Base-by-base conservation (phyloP, 2,888 invertebrate species). In the Meiosimyza platycephala region DNA sequence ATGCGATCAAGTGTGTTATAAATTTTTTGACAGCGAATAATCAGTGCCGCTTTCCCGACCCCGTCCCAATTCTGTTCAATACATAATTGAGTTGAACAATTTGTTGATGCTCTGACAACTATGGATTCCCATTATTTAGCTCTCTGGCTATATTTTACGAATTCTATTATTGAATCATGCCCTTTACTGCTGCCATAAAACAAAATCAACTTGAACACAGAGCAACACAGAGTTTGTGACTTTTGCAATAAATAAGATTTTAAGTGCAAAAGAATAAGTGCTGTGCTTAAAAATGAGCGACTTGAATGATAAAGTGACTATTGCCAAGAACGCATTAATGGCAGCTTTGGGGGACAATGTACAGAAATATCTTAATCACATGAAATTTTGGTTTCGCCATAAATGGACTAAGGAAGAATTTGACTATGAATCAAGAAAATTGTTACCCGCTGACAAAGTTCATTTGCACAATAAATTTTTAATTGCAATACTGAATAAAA, bases 401-500 rank as follows among this genome's bases (percentile, higher is more conserved):
- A 90, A 94, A 87, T 90, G 93, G 74, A 92, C 93, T 0, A 95
- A 94, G 84, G 93, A 95, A 83, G 94, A 95, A 80, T 96, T 97
- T 84, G 95, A 96, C 81, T 85, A 88, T 15, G 93, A 94, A 87
- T 94, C 94, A 6, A 89, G 95, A 54, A 91, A 92, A 83, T 87
- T 96, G 16, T 87, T 97, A 75, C 89, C 90, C 11, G 88, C 90
- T 9, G 92, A 94, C 63, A 93, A 95, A 86, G 90, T 95, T 47
- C 93, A 92, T 83, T 90, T 93, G 70, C 97, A 97, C 85, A 96
- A 96, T 87, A 92, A 93, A 81, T 96, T 96, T 82, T 87, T 96
- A 9, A 85, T 95, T 18, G 94, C 95, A 0, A 88, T 96, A 55
- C 88, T 95, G 51, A 92, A 93, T 80, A 94, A 94, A 89, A 94